Evolutionary conservation across 2,113 vertebrate genomes (phyloP), one percentile per base, ranked within the genome.

Genomic region (Arvicanthis niloticus): DNA sequence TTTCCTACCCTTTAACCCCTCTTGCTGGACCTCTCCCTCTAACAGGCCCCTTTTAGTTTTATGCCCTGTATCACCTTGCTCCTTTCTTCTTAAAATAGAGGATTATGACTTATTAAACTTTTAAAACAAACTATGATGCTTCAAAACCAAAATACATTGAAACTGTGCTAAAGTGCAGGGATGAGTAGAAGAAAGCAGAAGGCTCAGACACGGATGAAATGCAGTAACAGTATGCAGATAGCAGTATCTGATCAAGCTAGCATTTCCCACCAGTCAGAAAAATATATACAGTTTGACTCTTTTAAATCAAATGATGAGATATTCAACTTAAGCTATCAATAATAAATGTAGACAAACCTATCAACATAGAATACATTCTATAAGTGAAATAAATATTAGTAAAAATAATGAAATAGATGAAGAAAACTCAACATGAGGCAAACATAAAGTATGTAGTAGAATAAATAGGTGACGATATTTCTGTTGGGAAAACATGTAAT

Each of bases 351-450:
- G 22, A 95, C 0, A 92, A 88, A 89, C 45, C 4, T 5, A 73
- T 10, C 6, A 84, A 96, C 78, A 89, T 81, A 84, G 77, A 96
- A 53, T 76, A 62, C 91, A 60, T 92, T 96, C 6, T 88, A 48
- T 15, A 75, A 94, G 67, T 95, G 15, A 48, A n/a, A 87, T 91
- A 96, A 93, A 73, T 89, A 31, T 82, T 67, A 96, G 15, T 82
- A 62, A 10, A 87, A 87, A 80, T 26, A 56, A 76, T 91, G 12
- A 93, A 86, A 87, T 29, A 45, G 37, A 60, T 58, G 2, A 29
- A 67, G 21, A 86, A 89, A 96, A 8, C 5, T 19, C 37, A 73
- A 73, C 82, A 62, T 26, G 45, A 56, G 34, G 17, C 15, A 94
- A 88, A 40, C 56, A 8, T 89, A 56, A 51, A 58, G 10, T 13